Conservation (phyloP, 2,888 invertebrate genomes). For the Callyntrura guangdongensis region DNA sequence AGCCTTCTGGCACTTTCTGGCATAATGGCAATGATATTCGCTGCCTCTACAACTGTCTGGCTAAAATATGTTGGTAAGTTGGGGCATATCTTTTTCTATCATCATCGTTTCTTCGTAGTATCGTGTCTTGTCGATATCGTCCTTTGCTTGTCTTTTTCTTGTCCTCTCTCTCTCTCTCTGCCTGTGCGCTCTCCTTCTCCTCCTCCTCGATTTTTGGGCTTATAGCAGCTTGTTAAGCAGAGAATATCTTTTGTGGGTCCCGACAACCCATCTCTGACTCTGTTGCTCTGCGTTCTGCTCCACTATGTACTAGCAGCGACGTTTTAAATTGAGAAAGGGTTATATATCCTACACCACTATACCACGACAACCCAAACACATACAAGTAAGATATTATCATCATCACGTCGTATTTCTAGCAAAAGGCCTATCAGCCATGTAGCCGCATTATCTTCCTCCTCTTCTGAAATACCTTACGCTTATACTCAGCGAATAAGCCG, state of each 20-base stretch:
- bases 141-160: constrained; percentile 37
- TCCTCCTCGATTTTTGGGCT: background rate
- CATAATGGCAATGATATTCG: too few relatives aligned
- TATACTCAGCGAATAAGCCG: constrained; percentile 18
- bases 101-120: constrained; percentile 1
- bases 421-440: background rate
- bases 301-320: constrained; percentile 47
- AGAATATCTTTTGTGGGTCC: constrained; percentile 33
- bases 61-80: too few relatives aligned
- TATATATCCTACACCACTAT: background rate
- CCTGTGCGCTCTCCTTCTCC: constrained; percentile 10
- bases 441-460: too few relatives aligned
- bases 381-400: constrained; percentile 9
- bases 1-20: background rate
- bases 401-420: background rate
- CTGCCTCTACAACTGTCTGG: background rate
- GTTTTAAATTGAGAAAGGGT: constrained; percentile 78
- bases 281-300: too few relatives aligned
- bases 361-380: too few relatives aligned
- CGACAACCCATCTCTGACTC: background rate
- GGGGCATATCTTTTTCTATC: too few relatives aligned
- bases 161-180: constrained; percentile 1
- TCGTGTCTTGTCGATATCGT: constrained; percentile 52
- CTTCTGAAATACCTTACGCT: constrained; percentile 31
- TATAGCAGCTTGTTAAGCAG: constrained; percentile 11